These are phyloP conservation scores for Centropristis striata DNA, from an alignment of 2,113 vertebrate genomes.

Conservation along the genomic window DNA sequence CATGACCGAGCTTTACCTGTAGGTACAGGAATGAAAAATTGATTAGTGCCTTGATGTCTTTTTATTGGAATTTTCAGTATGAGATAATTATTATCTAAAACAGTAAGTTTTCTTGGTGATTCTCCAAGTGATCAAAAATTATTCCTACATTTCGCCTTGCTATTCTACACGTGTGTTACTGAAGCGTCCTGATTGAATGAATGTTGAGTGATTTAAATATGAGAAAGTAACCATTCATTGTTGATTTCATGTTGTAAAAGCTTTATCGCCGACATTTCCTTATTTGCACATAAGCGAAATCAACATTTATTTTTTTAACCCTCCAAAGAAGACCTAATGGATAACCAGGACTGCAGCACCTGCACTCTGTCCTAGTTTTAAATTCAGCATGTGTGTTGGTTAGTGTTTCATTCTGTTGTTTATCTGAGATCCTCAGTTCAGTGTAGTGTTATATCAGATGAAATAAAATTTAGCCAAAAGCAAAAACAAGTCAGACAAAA, in stretches of 20 bases:
- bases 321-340: background rate
- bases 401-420: background rate
- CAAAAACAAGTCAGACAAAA: conserved; percentile 8
- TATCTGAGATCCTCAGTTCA: conserved; percentile 2
- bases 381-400: conserved; percentile 10
- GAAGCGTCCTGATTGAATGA: background rate
- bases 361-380: background rate
- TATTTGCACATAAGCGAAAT: conserved; percentile 25
- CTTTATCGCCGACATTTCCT: conserved; percentile 10
- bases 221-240: background rate
- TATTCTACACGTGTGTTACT: background rate
- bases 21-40: conserved; percentile 18
- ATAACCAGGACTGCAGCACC: background rate
- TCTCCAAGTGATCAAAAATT: no score
- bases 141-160: background rate
- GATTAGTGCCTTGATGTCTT: conserved; percentile 7
- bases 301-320: conserved; percentile 4
- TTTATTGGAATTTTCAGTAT: background rate
- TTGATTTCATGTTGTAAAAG: background rate
- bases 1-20: conserved; percentile 10
- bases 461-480: conserved; percentile 5
- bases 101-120: background rate
- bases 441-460: background rate
- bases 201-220: background rate
- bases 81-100: background rate